phyloP scores from a whole-genome alignment of 2,888 invertebrate species.

The Phengaris arion region DNA sequence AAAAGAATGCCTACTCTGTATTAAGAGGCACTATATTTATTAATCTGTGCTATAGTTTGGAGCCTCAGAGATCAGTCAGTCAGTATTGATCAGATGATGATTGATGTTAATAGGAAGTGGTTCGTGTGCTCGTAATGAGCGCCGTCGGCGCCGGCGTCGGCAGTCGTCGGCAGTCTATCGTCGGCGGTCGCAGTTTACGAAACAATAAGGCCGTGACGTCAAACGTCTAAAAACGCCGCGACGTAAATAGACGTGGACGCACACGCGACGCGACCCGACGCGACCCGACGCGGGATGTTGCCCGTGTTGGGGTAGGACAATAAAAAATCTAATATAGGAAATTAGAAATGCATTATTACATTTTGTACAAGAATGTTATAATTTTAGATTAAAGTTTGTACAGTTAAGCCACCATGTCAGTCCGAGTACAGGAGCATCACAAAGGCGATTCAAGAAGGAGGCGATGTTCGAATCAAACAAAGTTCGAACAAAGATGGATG shows the following conservation, averaged over 20 bases:
- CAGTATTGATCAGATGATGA: not conserved
- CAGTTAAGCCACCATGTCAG: no score
- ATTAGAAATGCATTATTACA: not conserved
- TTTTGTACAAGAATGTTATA: no score
- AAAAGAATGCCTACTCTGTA: not conserved
- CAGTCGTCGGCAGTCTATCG: not conserved
- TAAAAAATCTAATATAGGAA: not conserved
- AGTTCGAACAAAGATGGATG: no score
- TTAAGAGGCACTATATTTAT: no score
- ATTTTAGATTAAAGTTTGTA: no score
- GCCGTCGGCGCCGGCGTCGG: not conserved
- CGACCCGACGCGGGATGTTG: not conserved
- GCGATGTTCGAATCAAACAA: no score
- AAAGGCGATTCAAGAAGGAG: no score
- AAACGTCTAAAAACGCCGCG: slow-evolving; percentile 9
- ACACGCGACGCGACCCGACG: not conserved
- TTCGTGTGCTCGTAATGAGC: not conserved
- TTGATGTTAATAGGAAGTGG: not conserved
- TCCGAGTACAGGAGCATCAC: no score
- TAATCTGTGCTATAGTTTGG: no score
- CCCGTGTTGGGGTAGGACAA: not conserved
- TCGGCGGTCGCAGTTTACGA: slow-evolving; percentile 7
- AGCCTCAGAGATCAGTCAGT: not conserved
- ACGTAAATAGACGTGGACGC: slow-evolving; percentile 12
- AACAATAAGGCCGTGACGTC: slow-evolving; percentile 21